Conservation (phyloP, 2,888 invertebrate species). For the Tenthredo scrophulariae region DNA sequence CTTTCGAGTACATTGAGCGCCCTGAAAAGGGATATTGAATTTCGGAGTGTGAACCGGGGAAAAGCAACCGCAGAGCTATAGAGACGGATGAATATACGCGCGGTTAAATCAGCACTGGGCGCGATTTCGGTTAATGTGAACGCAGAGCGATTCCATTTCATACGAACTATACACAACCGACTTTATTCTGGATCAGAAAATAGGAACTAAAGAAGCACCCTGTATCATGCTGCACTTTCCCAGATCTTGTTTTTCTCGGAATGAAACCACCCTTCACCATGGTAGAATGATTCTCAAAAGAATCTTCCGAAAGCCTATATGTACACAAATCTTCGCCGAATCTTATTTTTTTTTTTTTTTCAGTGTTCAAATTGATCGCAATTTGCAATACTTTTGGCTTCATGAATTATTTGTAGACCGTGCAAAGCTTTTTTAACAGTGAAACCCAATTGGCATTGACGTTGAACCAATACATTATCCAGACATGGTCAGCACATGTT, state of each 20-base stretch:
- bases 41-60: constrained; percentile 27
- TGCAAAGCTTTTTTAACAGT: not conserved
- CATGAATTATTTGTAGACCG: not conserved
- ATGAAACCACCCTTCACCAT: not conserved
- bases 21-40: constrained; percentile 41
- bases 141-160: not conserved
- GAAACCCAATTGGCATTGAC: not conserved
- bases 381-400: not conserved
- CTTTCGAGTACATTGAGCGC: constrained; percentile 27
- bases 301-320: not conserved
- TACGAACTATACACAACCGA: not conserved
- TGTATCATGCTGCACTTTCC: not conserved
- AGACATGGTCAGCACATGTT: not conserved
- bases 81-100: constrained; percentile 19
- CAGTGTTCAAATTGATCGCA: not conserved
- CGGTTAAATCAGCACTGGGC: not conserved
- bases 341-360: not conserved
- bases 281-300: not conserved
- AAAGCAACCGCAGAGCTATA: not conserved
- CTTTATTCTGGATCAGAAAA: not conserved
- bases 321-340: not conserved
- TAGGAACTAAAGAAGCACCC: not conserved
- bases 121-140: not conserved
- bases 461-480: not conserved
- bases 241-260: not conserved